phyloP scores from a whole-genome alignment of 2,797 vertebrate genomes.

The Urocyon cinereoargenteus region DNA sequence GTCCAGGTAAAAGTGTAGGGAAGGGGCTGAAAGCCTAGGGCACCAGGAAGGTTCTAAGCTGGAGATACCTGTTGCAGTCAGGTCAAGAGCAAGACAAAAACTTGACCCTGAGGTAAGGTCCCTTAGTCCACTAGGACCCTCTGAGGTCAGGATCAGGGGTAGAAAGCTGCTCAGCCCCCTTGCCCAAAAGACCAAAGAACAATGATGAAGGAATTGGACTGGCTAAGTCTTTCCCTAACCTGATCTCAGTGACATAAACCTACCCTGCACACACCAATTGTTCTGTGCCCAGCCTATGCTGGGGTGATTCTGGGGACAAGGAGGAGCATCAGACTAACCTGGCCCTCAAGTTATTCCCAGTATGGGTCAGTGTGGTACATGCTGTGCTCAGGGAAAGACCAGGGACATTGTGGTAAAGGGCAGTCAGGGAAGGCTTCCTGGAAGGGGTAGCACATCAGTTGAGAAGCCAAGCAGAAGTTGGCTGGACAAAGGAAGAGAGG shows the following conservation, averaged over 20 bases:
- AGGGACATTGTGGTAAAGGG: background rate
- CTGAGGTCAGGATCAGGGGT: background rate
- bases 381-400: background rate
- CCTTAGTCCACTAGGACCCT: background rate
- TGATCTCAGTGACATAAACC: background rate
- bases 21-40: background rate
- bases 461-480: background rate
- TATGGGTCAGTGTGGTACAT: background rate
- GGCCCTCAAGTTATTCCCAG: background rate
- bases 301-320: background rate
- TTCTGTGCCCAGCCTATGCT: background rate
- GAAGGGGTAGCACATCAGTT: background rate
- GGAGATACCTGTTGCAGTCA: background rate
- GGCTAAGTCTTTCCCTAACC: background rate
- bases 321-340: background rate
- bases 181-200: background rate
- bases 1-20: slow-evolving; percentile 67
- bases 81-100: background rate
- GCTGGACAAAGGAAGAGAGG: background rate
- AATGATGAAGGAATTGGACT: too few relatives aligned
- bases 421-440: slow-evolving; percentile 14
- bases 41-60: background rate
- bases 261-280: background rate
- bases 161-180: background rate
- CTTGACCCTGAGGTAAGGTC: background rate